Conservation (phyloP, 2,113 vertebrate genomes). For the Percina caprodes region DNA sequence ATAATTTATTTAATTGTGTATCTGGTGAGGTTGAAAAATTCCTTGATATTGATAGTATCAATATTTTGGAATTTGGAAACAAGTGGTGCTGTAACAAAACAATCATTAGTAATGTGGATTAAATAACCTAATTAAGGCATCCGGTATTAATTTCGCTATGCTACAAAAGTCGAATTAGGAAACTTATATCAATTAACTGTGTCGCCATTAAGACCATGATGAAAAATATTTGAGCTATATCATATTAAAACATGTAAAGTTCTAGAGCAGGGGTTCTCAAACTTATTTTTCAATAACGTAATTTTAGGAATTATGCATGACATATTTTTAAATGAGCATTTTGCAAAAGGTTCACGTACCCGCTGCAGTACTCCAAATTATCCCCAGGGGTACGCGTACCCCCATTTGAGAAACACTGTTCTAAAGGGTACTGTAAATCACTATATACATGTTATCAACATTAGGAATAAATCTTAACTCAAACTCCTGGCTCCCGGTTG, state of each 20-base stretch:
- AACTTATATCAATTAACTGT: not conserved
- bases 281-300: no score
- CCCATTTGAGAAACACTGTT: not conserved
- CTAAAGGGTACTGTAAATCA: not conserved
- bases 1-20: no score
- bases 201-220: not conserved
- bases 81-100: not conserved
- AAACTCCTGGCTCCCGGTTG: constrained; percentile 97
- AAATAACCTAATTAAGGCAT: not conserved
- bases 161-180: not conserved
- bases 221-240: not conserved
- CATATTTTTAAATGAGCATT: no score
- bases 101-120: not conserved
- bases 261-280: not conserved
- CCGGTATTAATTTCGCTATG: not conserved
- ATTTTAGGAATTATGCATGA: no score
- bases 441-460: not conserved
- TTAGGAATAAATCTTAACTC: constrained; percentile 87
- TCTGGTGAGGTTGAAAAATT: not conserved
- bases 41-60: not conserved
- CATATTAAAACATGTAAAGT: not conserved
- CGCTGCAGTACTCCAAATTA: no score
- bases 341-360: no score
- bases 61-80: not conserved
- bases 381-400: no score